Conservation (phyloP, 2,113 vertebrate genomes). For the Thermophis baileyi region DNA sequence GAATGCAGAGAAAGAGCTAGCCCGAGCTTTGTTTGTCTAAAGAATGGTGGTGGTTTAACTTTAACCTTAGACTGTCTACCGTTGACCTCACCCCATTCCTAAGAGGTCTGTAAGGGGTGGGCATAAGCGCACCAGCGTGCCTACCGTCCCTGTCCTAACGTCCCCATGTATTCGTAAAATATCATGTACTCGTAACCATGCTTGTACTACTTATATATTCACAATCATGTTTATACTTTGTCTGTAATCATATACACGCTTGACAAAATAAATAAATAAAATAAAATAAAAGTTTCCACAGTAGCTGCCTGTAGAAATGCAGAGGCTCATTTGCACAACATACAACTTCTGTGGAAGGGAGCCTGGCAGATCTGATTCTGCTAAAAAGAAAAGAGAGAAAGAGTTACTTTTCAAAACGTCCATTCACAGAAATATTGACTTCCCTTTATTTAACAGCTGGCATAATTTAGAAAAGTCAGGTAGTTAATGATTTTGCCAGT, state of each 20-base stretch:
- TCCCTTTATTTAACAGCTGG: constrained; percentile 41
- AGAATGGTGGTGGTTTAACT: background rate
- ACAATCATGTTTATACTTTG: too few relatives aligned
- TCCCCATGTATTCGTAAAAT: too few relatives aligned
- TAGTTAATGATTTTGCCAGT: constrained; percentile 47
- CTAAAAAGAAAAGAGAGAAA: background rate
- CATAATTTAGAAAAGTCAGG: constrained; percentile 43
- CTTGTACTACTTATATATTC: too few relatives aligned
- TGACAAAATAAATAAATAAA: too few relatives aligned
- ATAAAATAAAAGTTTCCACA: too few relatives aligned
- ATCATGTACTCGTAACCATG: too few relatives aligned
- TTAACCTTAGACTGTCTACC: too few relatives aligned
- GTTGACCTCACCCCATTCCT: too few relatives aligned
- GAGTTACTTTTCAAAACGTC: constrained; percentile 15
- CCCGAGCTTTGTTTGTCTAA: background rate
- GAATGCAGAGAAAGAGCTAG: background rate
- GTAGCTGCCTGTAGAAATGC: background rate
- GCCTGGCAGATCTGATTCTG: background rate
- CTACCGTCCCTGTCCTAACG: too few relatives aligned
- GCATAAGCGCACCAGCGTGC: too few relatives aligned
- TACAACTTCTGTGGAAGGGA: background rate
- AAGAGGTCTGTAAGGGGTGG: too few relatives aligned
- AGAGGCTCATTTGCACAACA: background rate
- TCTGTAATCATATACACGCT: too few relatives aligned
- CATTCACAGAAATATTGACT: constrained; percentile 2